Percentiles rank a stretch among this genome's conserved stretches.
phyloP scores from a whole-genome alignment of 2,797 vertebrate genomes.

The Spinus pinus region DNA sequence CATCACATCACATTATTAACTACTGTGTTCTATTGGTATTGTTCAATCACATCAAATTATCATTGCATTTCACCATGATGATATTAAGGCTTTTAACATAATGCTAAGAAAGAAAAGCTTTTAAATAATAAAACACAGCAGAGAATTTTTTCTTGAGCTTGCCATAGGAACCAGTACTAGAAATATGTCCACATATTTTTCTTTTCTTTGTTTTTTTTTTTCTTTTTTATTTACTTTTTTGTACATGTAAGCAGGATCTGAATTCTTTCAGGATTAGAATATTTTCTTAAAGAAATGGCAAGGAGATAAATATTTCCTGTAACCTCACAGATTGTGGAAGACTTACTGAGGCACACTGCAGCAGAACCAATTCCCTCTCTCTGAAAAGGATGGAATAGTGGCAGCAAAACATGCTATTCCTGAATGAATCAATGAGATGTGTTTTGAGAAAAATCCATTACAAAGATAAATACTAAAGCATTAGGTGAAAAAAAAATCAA shows the following conservation, averaged over 20 bases:
- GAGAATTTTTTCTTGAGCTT: neutral
- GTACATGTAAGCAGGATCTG: neutral
- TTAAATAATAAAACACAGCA: neutral
- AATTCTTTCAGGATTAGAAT: neutral
- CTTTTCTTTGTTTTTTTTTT: neutral
- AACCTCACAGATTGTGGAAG: neutral
- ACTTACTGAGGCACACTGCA: neutral
- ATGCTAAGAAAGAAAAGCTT: neutral
- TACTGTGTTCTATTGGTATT: neutral
- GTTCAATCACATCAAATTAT: constrained; percentile 25
- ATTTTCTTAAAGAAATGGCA: neutral
- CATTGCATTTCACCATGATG: neutral
- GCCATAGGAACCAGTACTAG: neutral
- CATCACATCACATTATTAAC: constrained; percentile 15
- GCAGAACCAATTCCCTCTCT: neutral
- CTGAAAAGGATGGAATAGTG: neutral
- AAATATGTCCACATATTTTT: neutral
- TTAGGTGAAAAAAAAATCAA: too few relatives aligned
- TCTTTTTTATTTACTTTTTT: neutral
- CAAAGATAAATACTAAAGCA: neutral
- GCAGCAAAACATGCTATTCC: neutral
- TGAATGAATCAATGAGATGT: neutral
- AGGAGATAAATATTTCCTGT: neutral
- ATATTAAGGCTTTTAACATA: neutral
- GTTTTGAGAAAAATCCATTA: neutral